phyloP scores from a whole-genome alignment of 2,797 vertebrate genomes.

The Sebastes umbrosus region DNA sequence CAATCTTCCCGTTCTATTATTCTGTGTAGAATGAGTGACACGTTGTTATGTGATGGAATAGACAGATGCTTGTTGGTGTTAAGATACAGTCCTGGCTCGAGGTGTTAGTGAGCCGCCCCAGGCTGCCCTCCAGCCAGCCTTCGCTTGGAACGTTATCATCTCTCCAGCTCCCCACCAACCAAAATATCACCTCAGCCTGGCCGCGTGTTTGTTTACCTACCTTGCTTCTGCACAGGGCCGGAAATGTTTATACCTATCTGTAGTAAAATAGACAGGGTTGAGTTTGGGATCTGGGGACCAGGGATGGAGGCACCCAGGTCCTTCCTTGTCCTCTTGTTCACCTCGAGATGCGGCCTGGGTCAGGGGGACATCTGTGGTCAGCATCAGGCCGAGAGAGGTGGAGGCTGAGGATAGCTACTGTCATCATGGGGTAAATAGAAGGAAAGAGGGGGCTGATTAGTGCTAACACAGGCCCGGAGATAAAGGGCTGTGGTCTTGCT shows the following conservation, averaged over 20 bases:
- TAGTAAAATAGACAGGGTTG: conserved; percentile 73
- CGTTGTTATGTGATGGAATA: conserved; percentile 69
- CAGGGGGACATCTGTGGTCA: conserved; percentile 87
- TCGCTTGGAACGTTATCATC: conserved; percentile 68
- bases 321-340: conserved; percentile 77
- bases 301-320: conserved; percentile 17
- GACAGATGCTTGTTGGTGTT: conserved; percentile 79
- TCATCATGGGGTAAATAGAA: conserved; percentile 89
- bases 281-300: conserved; percentile 24
- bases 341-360: conserved; percentile 69
- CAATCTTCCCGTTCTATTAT: conserved; percentile 37
- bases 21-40: conserved; percentile 62
- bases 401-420: conserved; percentile 90
- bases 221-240: conserved; percentile 56
- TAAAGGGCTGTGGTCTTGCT: conserved; percentile 79
- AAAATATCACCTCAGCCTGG: conserved; percentile 54
- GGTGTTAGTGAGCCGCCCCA: conserved; percentile 78
- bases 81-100: conserved; percentile 66
- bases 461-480: conserved; percentile 83
- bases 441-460: conserved; percentile 78
- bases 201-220: conserved; percentile 71
- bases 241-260: conserved; percentile 66
- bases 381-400: conserved; percentile 74
- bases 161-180: conserved; percentile 62
- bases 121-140: conserved; percentile 74